Base-by-base conservation (phyloP, 1,140 invertebrate species). In the Drosophila kohkoa region DNA sequence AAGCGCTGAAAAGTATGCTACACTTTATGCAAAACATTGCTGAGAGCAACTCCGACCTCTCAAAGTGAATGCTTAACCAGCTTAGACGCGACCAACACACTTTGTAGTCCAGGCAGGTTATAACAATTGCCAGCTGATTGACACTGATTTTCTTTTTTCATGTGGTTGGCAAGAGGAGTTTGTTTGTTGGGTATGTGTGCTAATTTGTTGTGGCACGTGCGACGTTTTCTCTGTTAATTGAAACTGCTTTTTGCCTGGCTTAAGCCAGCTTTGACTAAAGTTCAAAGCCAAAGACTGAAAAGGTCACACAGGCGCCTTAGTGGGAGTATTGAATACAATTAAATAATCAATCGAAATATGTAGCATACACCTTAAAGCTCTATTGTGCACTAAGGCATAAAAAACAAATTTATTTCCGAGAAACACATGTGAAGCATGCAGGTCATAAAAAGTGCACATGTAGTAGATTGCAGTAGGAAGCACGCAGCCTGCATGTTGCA, bases 1-100 rank as follows among this genome's bases (percentile, higher is more conserved):
- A 41, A 13, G n/a, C 35, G 62, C 68, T 38, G 60, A 52, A 78
- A 78, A 65, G 82, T 82, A 68, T 69, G 55, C 57, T 73, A 69
- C 5, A 49, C 38, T 65, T 77, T 45, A 7, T 43, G 52, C 52
- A 35, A 16, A 35, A 11, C 54, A 20, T 41, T 57, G 35, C 25
- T 62, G 57, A 25, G 20, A 25, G 20, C 20, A 25, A 25, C 20
- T 25, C 3, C 20, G 20, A 0, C 20, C 20, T 0, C 20, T 25
- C 0, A 25, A 25, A 25, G 20, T 25, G 20, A 25, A 25, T 25
- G 20, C 20, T 25, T 25, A 25, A 25, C 20, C 20, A 25, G 3
- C 20, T 25, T 25, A 25, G 20, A 43, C 16, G 35, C 20, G 16
- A 30, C 28, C n/a, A 52, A 52, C 45, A 46, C 4, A 45, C 10